Percentiles rank a stretch among this genome's conserved stretches.
Conservation (phyloP, 2,888 invertebrate genomes). For the Podotricha telesiphe region DNA sequence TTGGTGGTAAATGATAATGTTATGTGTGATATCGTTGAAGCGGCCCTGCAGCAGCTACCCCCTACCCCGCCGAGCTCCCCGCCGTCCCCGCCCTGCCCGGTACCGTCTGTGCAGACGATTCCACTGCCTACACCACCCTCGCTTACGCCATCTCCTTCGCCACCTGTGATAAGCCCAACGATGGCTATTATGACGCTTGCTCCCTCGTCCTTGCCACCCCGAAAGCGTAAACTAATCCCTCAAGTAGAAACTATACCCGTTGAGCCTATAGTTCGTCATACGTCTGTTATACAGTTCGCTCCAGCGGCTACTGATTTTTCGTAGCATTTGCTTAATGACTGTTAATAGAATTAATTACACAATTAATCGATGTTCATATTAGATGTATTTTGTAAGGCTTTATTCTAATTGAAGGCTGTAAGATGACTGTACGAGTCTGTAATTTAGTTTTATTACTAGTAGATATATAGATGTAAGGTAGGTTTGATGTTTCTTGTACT, state of each 20-base stretch:
- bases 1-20: slow-evolving; percentile 64
- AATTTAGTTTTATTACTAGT: slow-evolving; percentile 46
- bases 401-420: slow-evolving; percentile 57
- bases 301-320: slow-evolving; percentile 84
- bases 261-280: slow-evolving; percentile 71
- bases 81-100: slow-evolving; percentile 74
- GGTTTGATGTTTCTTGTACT: slow-evolving; percentile 38
- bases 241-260: slow-evolving; percentile 78
- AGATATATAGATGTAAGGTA: slow-evolving; percentile 38
- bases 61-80: slow-evolving; percentile 84
- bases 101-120: slow-evolving; percentile 67
- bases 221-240: slow-evolving; percentile 91
- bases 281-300: slow-evolving; percentile 94
- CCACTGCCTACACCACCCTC: slow-evolving; percentile 78
- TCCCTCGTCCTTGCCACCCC: slow-evolving; percentile 86
- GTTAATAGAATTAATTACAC: slow-evolving; percentile 31
- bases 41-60: slow-evolving; percentile 78
- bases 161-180: slow-evolving; percentile 61
- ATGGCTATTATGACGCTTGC: slow-evolving; percentile 53
- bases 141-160: slow-evolving; percentile 66
- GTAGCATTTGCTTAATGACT: slow-evolving; percentile 49
- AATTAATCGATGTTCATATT: slow-evolving; percentile 41
- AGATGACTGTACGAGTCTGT: slow-evolving; percentile 49
- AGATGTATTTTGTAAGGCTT: slow-evolving; percentile 49
- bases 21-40: slow-evolving; percentile 76